Conservation (phyloP, 2,888 invertebrate species). For the Rhorus exstirpatorius region DNA sequence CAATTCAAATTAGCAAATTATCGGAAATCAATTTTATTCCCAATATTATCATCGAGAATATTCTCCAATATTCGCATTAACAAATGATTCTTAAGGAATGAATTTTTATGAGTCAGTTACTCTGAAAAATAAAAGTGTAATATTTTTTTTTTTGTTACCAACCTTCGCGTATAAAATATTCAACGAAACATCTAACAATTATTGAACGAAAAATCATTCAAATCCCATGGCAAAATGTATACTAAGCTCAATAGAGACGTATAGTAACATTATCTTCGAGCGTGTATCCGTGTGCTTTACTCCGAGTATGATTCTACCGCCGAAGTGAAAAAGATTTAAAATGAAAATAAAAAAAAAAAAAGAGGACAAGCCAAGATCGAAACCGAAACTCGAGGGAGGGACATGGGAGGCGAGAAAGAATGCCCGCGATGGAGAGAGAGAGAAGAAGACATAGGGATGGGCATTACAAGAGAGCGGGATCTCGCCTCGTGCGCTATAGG, state of each 20-base stretch:
- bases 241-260: slow-evolving; percentile 56
- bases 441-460: slow-evolving; percentile 43
- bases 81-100: neutral
- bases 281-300: slow-evolving; percentile 8
- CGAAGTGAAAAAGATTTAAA: slow-evolving; percentile 34
- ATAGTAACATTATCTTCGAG: slow-evolving; percentile 60
- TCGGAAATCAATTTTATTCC: no score
- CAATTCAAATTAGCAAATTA: no score
- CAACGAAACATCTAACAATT: no score
- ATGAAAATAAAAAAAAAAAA: slow-evolving; percentile 25
- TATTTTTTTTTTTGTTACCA: no score
- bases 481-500: slow-evolving; percentile 23
- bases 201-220: no score
- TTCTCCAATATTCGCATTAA: neutral
- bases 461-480: slow-evolving; percentile 55
- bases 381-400: slow-evolving; percentile 45
- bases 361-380: slow-evolving; percentile 29
- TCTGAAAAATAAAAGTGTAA: no score
- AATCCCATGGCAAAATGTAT: no score
- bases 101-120: no score
- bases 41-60: no score
- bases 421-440: slow-evolving; percentile 47
- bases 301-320: slow-evolving; percentile 30
- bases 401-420: slow-evolving; percentile 53
- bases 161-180: slow-evolving; percentile 1